Percentiles rank a stretch among this genome's conserved stretches.
Evolutionary conservation across 2,888 invertebrate genomes (phyloP).

Genomic region (Coleophora deauratella): DNA sequence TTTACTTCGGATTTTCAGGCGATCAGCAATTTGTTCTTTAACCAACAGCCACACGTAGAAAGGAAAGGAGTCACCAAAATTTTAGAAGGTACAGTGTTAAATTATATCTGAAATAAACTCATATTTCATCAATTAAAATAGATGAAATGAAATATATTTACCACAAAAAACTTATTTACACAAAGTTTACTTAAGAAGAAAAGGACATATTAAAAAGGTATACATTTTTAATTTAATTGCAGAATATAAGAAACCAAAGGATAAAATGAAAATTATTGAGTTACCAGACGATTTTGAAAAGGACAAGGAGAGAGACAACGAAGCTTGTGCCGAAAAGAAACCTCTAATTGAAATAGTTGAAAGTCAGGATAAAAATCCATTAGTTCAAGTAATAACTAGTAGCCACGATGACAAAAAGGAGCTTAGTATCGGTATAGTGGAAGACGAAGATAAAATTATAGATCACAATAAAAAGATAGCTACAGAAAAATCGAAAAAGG

Average conservation of each 20-base stretch:
- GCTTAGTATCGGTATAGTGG: conserved; percentile 19
- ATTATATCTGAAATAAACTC: not conserved
- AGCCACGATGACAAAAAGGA: conserved; percentile 14
- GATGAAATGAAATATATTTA: too few relatives aligned
- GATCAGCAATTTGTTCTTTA: conserved; percentile 43
- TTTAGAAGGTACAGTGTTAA: conserved; percentile 27
- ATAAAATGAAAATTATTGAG: conserved; percentile 25
- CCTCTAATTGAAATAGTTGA: conserved; percentile 50
- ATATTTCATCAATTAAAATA: too few relatives aligned
- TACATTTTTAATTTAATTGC: conserved; percentile 3
- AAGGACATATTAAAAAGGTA: too few relatives aligned
- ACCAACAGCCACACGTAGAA: conserved; percentile 31
- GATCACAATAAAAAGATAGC: conserved; percentile 39
- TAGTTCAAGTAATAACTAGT: conserved; percentile 16
- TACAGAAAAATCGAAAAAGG: conserved; percentile 18
- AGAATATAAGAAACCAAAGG: conserved; percentile 25
- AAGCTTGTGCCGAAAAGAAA: conserved; percentile 33
- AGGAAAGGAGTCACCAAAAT: conserved; percentile 25
- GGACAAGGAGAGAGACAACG: conserved; percentile 13
- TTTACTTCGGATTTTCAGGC: conserved; percentile 33
- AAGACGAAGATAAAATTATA: conserved; percentile 33
- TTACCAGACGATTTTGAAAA: conserved; percentile 18
- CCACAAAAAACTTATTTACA: too few relatives aligned
- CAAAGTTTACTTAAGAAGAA: too few relatives aligned
- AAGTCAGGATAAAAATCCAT: conserved; percentile 21